Conservation (phyloP, 2,888 invertebrate genomes). For the Empis livida region DNA sequence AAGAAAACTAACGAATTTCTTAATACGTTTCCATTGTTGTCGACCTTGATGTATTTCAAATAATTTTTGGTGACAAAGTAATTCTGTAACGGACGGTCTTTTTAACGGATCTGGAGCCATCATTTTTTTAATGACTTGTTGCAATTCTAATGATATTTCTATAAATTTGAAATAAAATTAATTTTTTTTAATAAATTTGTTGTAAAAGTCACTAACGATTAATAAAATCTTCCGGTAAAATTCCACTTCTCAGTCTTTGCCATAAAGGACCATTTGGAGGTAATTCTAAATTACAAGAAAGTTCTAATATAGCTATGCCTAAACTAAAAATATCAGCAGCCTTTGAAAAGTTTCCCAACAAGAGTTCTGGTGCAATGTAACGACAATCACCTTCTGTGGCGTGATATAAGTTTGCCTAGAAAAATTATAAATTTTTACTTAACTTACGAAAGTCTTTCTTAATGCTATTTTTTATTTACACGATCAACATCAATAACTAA, state of each 20-base stretch:
- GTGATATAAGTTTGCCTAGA: constrained; percentile 39
- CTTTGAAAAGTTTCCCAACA: constrained; percentile 49
- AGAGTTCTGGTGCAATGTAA: constrained; percentile 60
- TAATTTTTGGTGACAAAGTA: constrained; percentile 35
- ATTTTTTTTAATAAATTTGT: neutral
- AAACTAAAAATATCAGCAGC: constrained; percentile 64
- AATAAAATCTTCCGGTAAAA: constrained; percentile 38
- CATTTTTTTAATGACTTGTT: constrained; percentile 42
- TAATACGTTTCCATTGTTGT: constrained; percentile 23
- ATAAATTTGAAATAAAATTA: constrained; percentile 4
- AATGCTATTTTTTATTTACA: constrained; percentile 19
- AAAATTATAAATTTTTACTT: constrained; percentile 4
- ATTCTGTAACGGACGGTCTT: constrained; percentile 41
- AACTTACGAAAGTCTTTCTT: neutral
- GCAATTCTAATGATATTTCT: constrained; percentile 40
- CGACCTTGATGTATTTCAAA: constrained; percentile 21
- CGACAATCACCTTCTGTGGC: constrained; percentile 61
- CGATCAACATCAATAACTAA: constrained; percentile 49
- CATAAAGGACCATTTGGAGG: constrained; percentile 55
- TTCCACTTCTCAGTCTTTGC: constrained; percentile 48
- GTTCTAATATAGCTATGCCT: constrained; percentile 57
- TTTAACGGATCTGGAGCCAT: constrained; percentile 39
- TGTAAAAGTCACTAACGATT: constrained; percentile 24
- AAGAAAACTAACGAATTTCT: constrained; percentile 3
- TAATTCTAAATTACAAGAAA: constrained; percentile 55